These are phyloP conservation scores for Amyelois transitella DNA, from an alignment of 1,140 invertebrate species.

Conservation along the genomic window DNA sequence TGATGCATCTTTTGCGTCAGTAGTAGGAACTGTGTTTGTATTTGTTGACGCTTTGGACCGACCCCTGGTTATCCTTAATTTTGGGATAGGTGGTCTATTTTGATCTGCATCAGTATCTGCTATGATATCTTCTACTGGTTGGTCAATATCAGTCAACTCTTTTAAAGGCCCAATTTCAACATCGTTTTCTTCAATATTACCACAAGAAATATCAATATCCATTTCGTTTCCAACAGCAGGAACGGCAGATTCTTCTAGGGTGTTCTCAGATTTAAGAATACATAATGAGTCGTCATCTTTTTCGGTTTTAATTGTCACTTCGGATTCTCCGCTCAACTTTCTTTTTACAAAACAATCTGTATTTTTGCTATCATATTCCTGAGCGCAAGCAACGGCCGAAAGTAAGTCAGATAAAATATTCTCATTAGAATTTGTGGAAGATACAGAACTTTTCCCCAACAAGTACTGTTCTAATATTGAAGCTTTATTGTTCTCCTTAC, in stretches of 20 bases:
- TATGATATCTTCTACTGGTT: conserved; percentile 37
- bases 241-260: conserved; percentile 66
- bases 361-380: conserved; percentile 71
- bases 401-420: conserved; percentile 77
- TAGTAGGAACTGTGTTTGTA: conserved; percentile 38
- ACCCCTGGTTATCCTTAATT: conserved; percentile 70
- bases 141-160: conserved; percentile 59
- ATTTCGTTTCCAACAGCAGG: conserved; percentile 72
- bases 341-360: conserved; percentile 63
- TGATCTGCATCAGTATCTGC: conserved; percentile 41
- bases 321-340: conserved; percentile 58
- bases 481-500: conserved; percentile 63
- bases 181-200: conserved; percentile 60
- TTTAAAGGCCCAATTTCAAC: conserved; percentile 69
- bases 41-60: conserved; percentile 59
- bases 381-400: conserved; percentile 74
- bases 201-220: conserved; percentile 70
- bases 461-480: conserved; percentile 70
- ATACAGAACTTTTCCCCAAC: conserved; percentile 50
- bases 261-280: conserved; percentile 57
- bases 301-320: conserved; percentile 62
- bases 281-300: conserved; percentile 29
- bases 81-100: conserved; percentile 65
- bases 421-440: conserved; percentile 61
- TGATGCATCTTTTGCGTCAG: conserved; percentile 38